Conservation (phyloP, 2,888 invertebrate species). For the Cyaniris semiargus region DNA sequence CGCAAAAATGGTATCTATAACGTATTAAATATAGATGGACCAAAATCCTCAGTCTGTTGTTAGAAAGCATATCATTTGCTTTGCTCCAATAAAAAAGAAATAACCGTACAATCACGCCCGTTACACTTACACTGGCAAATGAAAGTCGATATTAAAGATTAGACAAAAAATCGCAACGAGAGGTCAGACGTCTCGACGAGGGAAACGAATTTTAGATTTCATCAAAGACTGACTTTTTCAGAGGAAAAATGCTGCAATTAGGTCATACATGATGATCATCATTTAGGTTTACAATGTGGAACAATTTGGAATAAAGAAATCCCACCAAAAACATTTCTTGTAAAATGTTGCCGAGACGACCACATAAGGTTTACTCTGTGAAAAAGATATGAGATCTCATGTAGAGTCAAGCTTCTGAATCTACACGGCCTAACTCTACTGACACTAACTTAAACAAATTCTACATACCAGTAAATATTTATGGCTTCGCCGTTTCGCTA, state of each 20-base stretch:
- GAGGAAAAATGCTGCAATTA: not conserved
- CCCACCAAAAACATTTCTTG: too few species aligned
- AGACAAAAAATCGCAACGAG: constrained; percentile 32
- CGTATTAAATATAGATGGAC: constrained; percentile 36
- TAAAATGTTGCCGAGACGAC: too few species aligned
- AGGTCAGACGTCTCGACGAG: constrained; percentile 29
- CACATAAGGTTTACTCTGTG: too few species aligned
- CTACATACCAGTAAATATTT: too few species aligned
- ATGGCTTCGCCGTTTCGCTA: too few species aligned
- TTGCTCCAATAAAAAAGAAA: constrained; percentile 68
- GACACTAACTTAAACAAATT: too few species aligned
- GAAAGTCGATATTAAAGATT: constrained; percentile 38
- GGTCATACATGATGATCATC: not conserved
- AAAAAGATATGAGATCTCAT: too few species aligned
- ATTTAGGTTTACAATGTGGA: too few species aligned
- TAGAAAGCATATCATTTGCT: constrained; percentile 70
- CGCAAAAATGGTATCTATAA: constrained; percentile 41
- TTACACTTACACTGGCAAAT: constrained; percentile 46
- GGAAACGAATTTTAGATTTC: constrained; percentile 17
- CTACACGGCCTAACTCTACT: too few species aligned
- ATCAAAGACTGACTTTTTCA: not conserved
- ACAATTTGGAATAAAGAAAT: too few species aligned
- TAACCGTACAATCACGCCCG: constrained; percentile 56
- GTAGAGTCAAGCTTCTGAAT: too few species aligned
- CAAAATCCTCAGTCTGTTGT: constrained; percentile 44